Conservation (phyloP, 2,113 vertebrate species). For the Chloropsis hardwickii region DNA sequence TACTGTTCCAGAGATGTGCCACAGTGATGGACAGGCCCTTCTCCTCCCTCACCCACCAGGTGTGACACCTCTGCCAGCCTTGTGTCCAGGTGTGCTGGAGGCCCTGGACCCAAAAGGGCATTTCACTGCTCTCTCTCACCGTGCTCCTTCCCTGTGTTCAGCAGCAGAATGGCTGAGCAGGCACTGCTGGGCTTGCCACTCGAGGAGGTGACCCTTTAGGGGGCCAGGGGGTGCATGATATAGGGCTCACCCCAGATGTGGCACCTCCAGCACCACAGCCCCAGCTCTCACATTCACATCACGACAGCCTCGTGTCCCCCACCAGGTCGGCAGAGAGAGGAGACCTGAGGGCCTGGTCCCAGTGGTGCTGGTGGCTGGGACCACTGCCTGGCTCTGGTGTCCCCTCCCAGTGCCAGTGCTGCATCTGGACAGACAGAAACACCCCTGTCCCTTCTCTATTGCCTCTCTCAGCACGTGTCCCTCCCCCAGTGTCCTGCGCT, state of each 20-base stretch:
- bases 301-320: rapidly evolving
- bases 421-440: neutral
- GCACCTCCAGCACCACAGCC: neutral
- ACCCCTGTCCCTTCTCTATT: neutral
- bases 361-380: neutral
- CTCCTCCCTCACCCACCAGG: neutral
- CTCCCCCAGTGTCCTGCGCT: neutral
- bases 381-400: too few relatives aligned
- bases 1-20: neutral
- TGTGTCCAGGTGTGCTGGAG: neutral
- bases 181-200: neutral
- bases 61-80: neutral
- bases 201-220: neutral
- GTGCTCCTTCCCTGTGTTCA: neutral
- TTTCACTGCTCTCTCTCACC: rapidly evolving
- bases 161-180: neutral
- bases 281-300: neutral
- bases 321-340: neutral
- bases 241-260: rapidly evolving
- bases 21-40: neutral
- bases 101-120: neutral
- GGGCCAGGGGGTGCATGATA: rapidly evolving
- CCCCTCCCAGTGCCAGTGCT: neutral
- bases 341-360: neutral
- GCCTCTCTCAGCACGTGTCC: neutral